Base-by-base conservation (phyloP, 1,140 invertebrate genomes). In the Brachystomella parvula region DNA sequence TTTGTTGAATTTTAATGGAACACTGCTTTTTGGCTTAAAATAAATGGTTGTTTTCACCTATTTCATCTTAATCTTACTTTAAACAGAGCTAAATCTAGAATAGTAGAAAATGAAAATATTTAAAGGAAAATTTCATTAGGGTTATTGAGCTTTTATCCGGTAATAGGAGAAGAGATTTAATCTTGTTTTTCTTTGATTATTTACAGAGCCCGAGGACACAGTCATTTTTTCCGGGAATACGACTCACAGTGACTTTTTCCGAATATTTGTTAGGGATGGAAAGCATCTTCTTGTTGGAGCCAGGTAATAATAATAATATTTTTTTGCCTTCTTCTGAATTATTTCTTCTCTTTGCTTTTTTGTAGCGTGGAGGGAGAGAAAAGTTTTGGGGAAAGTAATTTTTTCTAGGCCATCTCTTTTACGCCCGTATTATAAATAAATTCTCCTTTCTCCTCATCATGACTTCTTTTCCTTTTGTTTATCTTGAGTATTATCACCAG, bases 201-300 rank as follows among this genome's bases (percentile, higher is more conserved):
- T 39, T 60, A 39, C 68, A 73, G 71, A 73, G 39, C 68, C 71
- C n/a, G 71, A 73, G 29, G 69, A 68, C 29, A 65, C 66, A 29
- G 61, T 73, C 29, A 68, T 66, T 35, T 73, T 73, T 56, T 70
- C 68, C 53, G 71, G 71, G 58, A 73, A 73, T 69, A 64, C 61
- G 26, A 49, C 64, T 47, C 67, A 63, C 57, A 72, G 68, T 49
- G 71, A 73, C 66, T 73, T 68, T 59, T 73, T 73, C 61, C 53
- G 63, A 31, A 68, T 73, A 31, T 70, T 73, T 47, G 66, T 73
- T 21, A 68, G 65, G 29, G 71, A 73, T 59, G 71, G 71, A 17
- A 73, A 73, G 57, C 68, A 70, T 58, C 66, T 73, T 59, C 39
- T 73, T 32, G 69, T 73, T 26, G 71, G 71, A 56, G 71, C 61